Percentiles rank a stretch among this genome's conserved stretches.
These are phyloP conservation scores for Diceros bicornis DNA, from an alignment of 2,797 vertebrate genomes.

Conservation along the genomic window DNA sequence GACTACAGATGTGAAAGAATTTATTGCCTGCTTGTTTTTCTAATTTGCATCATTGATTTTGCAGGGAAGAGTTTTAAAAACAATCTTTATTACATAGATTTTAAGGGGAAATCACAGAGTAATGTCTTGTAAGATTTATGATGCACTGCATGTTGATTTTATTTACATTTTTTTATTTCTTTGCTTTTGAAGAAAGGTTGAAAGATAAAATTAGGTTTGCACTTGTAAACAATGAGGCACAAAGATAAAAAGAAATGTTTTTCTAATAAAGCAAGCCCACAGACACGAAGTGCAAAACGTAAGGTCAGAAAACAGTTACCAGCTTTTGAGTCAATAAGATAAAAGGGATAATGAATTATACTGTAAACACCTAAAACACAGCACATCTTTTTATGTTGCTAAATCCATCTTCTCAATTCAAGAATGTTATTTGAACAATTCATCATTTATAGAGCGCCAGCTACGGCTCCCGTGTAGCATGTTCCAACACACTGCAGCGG, in stretches of 20 bases:
- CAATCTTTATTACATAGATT: slow-evolving; percentile 95
- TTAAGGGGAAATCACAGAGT: slow-evolving; percentile 91
- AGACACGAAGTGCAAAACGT: slow-evolving; percentile 86
- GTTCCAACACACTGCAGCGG: not conserved
- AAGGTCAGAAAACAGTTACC: slow-evolving; percentile 88
- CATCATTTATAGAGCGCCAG: slow-evolving; percentile 78
- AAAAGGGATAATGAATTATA: slow-evolving; percentile 90
- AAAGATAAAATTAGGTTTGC: slow-evolving; percentile 90
- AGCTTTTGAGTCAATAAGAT: slow-evolving; percentile 88
- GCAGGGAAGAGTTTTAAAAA: slow-evolving; percentile 95
- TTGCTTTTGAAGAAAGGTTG: slow-evolving; percentile 90
- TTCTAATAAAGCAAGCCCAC: slow-evolving; percentile 88
- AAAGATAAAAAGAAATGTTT: slow-evolving; percentile 90
- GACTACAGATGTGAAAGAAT: slow-evolving; percentile 97
- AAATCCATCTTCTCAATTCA: slow-evolving; percentile 87
- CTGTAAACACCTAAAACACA: slow-evolving; percentile 86
- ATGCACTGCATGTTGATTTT: slow-evolving; percentile 92
- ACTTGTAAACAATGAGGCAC: slow-evolving; percentile 89
- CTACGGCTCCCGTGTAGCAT: slow-evolving; percentile 37
- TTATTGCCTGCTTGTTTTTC: slow-evolving; percentile 99
- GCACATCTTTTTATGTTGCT: slow-evolving; percentile 82
- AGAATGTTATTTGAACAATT: slow-evolving; percentile 88
- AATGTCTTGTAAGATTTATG: slow-evolving; percentile 94
- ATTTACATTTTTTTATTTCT: slow-evolving; percentile 95
- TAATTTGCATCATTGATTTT: slow-evolving; percentile 99